Evolutionary conservation across 2,113 vertebrate species (phyloP).

Genomic region (Brevimyrus niger): DNA sequence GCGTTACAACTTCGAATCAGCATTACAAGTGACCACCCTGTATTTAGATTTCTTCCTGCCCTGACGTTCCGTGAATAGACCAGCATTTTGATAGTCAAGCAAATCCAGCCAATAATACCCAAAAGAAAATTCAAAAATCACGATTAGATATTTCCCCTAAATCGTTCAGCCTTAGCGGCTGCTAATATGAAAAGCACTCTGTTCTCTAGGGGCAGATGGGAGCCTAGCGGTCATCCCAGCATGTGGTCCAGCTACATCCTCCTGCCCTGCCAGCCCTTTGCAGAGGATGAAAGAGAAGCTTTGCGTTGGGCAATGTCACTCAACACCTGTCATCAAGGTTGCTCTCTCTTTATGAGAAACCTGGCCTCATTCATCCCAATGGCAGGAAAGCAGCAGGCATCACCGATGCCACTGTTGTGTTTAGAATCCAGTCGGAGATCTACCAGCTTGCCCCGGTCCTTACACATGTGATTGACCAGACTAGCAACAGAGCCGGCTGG

Average conservation of each 20-base stretch:
- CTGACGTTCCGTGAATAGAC: too few species aligned
- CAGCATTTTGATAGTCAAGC: too few species aligned
- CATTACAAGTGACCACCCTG: too few species aligned
- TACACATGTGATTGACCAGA: not conserved
- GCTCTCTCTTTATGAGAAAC: not conserved
- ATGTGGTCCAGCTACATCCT: not conserved
- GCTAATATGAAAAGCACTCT: not conserved
- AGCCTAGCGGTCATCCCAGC: not conserved
- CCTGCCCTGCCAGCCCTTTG: not conserved
- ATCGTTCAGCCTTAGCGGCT: too few species aligned
- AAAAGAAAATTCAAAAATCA: too few species aligned
- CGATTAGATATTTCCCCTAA: too few species aligned
- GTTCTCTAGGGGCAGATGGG: not conserved
- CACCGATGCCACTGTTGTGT: not conserved
- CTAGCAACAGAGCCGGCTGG: not conserved
- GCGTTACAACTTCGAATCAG: too few species aligned
- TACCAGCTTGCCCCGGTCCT: not conserved
- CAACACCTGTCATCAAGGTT: not conserved
- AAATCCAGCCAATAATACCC: too few species aligned
- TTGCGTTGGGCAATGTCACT: not conserved
- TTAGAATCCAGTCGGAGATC: not conserved
- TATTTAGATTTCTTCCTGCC: too few species aligned
- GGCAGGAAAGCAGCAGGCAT: not conserved
- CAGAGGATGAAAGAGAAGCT: not conserved
- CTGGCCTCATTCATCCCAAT: not conserved